Conservation (phyloP, 2,113 vertebrate species). For the Melanotaenia duboulayi region DNA sequence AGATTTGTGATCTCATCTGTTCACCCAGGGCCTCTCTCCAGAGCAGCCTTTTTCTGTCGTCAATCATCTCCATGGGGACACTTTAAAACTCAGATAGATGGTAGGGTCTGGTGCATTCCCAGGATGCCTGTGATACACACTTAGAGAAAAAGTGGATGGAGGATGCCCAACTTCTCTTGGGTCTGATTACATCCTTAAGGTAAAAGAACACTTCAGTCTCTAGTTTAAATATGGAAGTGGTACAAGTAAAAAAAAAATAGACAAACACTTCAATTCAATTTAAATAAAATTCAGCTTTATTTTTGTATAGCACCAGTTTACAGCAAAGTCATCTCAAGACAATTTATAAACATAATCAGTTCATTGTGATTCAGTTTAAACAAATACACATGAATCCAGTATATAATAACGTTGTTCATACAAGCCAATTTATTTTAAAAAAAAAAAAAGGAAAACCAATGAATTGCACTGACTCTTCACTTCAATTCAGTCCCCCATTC, state of each 20-base stretch:
- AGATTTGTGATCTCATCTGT: conserved; percentile 76
- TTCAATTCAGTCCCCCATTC: too few species aligned
- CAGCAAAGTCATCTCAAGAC: too few species aligned
- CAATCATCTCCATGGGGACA: conserved; percentile 76
- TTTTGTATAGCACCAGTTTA: too few species aligned
- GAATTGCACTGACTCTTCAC: too few species aligned
- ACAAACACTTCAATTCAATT: too few species aligned
- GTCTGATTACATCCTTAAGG: conserved; percentile 34
- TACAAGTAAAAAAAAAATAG: neutral
- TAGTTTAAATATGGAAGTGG: neutral
- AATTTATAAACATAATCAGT: too few species aligned
- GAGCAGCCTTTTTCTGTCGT: conserved; percentile 55
- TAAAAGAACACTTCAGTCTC: conserved; percentile 9
- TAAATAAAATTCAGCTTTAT: too few species aligned
- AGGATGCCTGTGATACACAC: conserved; percentile 53
- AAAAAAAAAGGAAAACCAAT: too few species aligned
- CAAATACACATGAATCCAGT: too few species aligned
- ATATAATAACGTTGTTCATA: too few species aligned
- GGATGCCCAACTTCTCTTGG: conserved; percentile 32
- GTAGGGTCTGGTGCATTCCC: conserved; percentile 57
- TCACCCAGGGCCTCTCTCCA: conserved; percentile 60
- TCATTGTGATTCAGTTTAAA: too few species aligned
- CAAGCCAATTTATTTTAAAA: too few species aligned
- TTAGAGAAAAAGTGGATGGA: conserved; percentile 39
- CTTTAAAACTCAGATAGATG: conserved; percentile 70